Evolutionary conservation across 1,140 invertebrate species (phyloP).

Genomic region (Lasioglossum albipes): DNA sequence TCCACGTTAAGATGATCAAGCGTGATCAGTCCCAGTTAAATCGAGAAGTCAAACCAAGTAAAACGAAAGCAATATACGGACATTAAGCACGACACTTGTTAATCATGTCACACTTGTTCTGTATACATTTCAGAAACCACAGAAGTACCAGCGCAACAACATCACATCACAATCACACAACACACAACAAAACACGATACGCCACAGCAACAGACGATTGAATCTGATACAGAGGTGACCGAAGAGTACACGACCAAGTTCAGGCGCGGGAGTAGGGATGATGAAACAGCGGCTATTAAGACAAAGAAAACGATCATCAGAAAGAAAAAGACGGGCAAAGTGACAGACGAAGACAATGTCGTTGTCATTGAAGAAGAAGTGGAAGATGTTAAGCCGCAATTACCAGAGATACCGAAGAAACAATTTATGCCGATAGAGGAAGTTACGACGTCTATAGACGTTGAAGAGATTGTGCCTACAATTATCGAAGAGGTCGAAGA

Average conservation of each 20-base stretch:
- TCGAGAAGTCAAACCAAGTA: conserved; percentile 61
- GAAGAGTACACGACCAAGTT: conserved; percentile 79
- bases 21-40: neutral
- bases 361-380: conserved; percentile 78
- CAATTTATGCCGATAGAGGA: conserved; percentile 76
- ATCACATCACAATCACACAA: conserved; percentile 75
- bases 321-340: conserved; percentile 61
- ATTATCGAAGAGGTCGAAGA: conserved; percentile 60
- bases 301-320: conserved; percentile 76
- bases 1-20: neutral
- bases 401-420: conserved; percentile 74
- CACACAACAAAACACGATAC: conserved; percentile 78
- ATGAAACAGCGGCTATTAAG: conserved; percentile 75
- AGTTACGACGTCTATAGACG: conserved; percentile 59
- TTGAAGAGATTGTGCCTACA: conserved; percentile 57
- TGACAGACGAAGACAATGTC: conserved; percentile 64
- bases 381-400: conserved; percentile 67
- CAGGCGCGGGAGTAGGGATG: conserved; percentile 75
- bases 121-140: conserved; percentile 79
- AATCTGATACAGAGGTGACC: conserved; percentile 75
- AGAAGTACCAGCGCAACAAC: conserved; percentile 78
- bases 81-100: conserved; percentile 57
- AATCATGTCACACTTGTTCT: conserved; percentile 70
- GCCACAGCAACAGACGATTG: conserved; percentile 65
- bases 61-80: conserved; percentile 50